A percentile compares a stretch with the other conserved stretches of the same genome.
phyloP scores from a whole-genome alignment of 2,888 invertebrate species.

The Platycheirus rosarum region DNA sequence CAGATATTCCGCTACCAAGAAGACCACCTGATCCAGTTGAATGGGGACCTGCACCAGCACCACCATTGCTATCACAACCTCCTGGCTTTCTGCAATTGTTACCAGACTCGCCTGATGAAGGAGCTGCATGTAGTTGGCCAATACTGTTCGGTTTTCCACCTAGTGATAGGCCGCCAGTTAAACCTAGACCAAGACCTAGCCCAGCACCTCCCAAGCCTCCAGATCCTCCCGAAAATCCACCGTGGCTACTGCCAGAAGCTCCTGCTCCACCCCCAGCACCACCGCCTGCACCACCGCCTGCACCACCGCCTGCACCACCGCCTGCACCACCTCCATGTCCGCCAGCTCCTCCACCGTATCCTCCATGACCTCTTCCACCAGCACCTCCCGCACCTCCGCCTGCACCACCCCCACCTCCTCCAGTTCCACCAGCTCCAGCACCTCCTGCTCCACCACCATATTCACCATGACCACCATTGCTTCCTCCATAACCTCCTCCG shows the following conservation, averaged over 20 bases:
- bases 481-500: constrained; percentile 83
- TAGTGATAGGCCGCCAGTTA: constrained; percentile 15
- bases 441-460: constrained; percentile 82
- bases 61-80: neutral
- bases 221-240: neutral
- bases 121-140: neutral
- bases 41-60: neutral
- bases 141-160: neutral
- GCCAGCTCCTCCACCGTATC: constrained; percentile 34
- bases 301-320: constrained; percentile 27
- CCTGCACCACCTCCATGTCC: constrained; percentile 41
- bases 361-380: constrained; percentile 32
- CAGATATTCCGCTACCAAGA: constrained; percentile 16
- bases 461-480: constrained; percentile 89
- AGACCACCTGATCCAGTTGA: neutral
- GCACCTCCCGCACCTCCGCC: constrained; percentile 13
- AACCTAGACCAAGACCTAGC: constrained; percentile 6
- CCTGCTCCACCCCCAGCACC: constrained; percentile 18
- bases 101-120: neutral
- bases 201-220: constrained; percentile 13
- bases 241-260: neutral
- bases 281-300: constrained; percentile 22
- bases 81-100: constrained; percentile 9
- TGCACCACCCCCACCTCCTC: constrained; percentile 22
- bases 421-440: constrained; percentile 16